Conservation (phyloP, 92 coral and sea anemone genomes). For the Umimayanthus chanpuru region DNA sequence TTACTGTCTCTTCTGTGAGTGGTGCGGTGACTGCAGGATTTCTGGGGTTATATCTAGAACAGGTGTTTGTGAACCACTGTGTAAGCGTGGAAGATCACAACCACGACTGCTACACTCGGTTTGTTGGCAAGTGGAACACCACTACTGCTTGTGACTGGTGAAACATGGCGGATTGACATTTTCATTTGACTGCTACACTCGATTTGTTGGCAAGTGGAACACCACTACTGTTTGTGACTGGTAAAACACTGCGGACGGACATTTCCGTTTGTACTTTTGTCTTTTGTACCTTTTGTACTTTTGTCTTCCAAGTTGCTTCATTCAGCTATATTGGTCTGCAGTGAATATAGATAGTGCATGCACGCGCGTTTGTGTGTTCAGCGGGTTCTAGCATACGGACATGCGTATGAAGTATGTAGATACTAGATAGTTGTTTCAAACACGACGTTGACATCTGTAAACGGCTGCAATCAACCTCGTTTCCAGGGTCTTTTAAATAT, state of each 20-base stretch:
- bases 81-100: conserved; percentile 17
- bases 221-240: conserved; percentile 26
- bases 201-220: conserved; percentile 23
- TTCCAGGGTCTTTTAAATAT: no score
- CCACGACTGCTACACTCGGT: conserved; percentile 27
- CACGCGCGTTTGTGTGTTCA: no score
- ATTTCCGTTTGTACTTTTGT: background rate
- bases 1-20: conserved; percentile 32
- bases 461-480: no score
- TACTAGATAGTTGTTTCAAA: no score
- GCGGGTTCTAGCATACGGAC: no score
- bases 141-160: conserved; percentile 19
- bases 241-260: background rate
- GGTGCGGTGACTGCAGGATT: conserved; percentile 36
- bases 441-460: no score
- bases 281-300: no score
- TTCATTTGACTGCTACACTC: conserved; percentile 7
- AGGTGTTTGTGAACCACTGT: conserved; percentile 28
- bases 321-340: no score
- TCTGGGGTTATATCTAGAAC: conserved; percentile 24
- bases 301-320: no score
- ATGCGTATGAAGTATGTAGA: no score
- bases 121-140: conserved; percentile 33
- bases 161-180: background rate
- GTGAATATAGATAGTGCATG: no score